Base-by-base conservation (phyloP, 2,888 invertebrate species). In the Tachina fera region DNA sequence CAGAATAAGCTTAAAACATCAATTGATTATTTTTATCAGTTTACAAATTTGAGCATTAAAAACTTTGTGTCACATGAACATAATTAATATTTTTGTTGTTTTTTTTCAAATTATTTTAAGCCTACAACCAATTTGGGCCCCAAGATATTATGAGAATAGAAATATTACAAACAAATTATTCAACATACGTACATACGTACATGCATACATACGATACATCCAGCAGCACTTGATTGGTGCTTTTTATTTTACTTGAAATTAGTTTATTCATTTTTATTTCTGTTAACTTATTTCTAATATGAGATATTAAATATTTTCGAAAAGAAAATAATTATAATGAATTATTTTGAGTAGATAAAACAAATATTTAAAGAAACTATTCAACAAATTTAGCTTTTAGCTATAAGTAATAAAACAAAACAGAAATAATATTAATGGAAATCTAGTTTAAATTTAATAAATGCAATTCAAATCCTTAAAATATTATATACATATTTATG, bases 381-480 rank as follows among this genome's bases (percentile, higher is more conserved):
- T 65, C 83, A 83, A 80, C 82, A 63, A 87, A 58, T 71, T 65
- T 71, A 78, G 78, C 70, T 74, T 65, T 71, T 70, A 81, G 67
- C 67, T 70, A 49, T 76, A 77, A 80, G 65, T 67, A 83, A 72
- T 68, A 71, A 65, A 67, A 41, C 39, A 60, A 49, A 19, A 78
- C 67, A 11, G 77, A 79, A 83, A 85, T 47, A 78, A 84, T 9
- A 87, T 83, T 82, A 76, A 39, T 61, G 65, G 75, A 51, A 45
- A 68, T 47, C 31, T 71, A 19, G 10, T 43, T 63, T 45, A 67
- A 82, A 75, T 22, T 70, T 45, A 56, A 0, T 31, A 31, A 31
- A 31, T 6, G 6, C 31, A 31, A 31, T 31, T 31, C 63, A 74
- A 58, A 60, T 11, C 60, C 51, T 67, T 10, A 19, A 45, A 47